Base-by-base conservation (phyloP, 2,113 vertebrate genomes). In the Gracilinanus agilis region DNA sequence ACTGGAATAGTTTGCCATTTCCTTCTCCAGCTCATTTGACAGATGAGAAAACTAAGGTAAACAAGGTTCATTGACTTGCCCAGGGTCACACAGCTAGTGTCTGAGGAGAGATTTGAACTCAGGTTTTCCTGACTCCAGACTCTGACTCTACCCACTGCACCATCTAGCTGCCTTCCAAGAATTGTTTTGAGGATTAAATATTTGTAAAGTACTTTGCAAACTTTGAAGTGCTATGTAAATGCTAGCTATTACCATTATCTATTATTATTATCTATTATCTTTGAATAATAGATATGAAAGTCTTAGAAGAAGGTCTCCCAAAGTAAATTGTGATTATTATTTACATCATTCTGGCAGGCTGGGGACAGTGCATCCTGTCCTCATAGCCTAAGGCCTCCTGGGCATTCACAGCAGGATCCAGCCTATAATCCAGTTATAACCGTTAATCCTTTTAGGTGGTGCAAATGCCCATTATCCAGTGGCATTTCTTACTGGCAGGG, bases 401-500 rank as follows among this genome's bases (percentile, higher is more conserved):
- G 89, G 3, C 2, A 5, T 54, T 0, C 44, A 53, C 40, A 16
- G 44, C 8, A 5, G 58, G 27, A 44, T 83, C 44, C 27, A 27
- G 90, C 44, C 75, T 91, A 91, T 54, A 54, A 94, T 25, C 55
- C 49, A n/a, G 54, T 0, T 11, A 96, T 61, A 54, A 1, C 1
- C 29, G 11, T 54, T 58, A 53, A 90, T 93, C 56, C 3, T 0
- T 13, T 7, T 67, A 92, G 54, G 7, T 91, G 92, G 49, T 44
- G 2, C 54, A 54, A 88, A 95, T 49, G 9, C 56, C 5, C 49
- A 55, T 95, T 44, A 91, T 44, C 93, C 55, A 90, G 88, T 92
- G 88, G 89, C 21, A 95, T 92, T 97, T 96, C 27, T 40, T 94
- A 55, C 54, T 53, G 90, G 91, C 95, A 96, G 55, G 56, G 83